A percentile compares a stretch with the other conserved stretches of the same genome.
Conservation (phyloP, 2,888 invertebrate genomes). For the Opisthograptis luteolata region DNA sequence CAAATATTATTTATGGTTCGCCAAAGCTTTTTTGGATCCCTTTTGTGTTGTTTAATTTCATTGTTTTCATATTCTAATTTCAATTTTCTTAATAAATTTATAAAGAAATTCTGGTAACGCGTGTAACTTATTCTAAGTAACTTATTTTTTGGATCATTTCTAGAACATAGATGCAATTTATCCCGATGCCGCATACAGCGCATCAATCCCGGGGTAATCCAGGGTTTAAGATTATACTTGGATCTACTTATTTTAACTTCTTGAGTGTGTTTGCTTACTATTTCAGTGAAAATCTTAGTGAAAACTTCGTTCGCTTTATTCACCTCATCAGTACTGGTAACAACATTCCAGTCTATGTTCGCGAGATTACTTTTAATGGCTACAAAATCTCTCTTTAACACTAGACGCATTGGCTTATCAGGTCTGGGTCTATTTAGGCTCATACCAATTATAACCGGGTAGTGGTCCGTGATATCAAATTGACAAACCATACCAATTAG, state of each 20-base stretch:
- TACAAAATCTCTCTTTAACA: background rate
- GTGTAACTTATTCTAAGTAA: background rate
- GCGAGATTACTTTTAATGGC: background rate
- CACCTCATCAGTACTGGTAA: background rate
- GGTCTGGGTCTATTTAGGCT: background rate
- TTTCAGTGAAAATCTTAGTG: background rate
- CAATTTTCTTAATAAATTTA: background rate
- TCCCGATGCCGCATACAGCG: background rate
- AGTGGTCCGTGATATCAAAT: no score
- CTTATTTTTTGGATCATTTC: slow-evolving; percentile 1
- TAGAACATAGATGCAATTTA: no score
- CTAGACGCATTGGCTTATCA: background rate
- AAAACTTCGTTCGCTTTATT: background rate
- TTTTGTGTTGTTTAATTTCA: background rate
- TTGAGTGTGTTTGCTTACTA: background rate
- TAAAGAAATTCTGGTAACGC: background rate
- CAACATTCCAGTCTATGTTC: background rate
- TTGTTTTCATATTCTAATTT: background rate
- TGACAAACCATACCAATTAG: background rate
- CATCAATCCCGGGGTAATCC: background rate
- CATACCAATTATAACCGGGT: background rate
- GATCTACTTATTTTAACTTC: background rate
- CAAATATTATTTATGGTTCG: background rate
- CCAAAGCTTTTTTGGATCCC: background rate
- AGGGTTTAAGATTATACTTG: background rate